Base-by-base conservation (phyloP, 2,888 invertebrate genomes). In the Trachelus tabidus region DNA sequence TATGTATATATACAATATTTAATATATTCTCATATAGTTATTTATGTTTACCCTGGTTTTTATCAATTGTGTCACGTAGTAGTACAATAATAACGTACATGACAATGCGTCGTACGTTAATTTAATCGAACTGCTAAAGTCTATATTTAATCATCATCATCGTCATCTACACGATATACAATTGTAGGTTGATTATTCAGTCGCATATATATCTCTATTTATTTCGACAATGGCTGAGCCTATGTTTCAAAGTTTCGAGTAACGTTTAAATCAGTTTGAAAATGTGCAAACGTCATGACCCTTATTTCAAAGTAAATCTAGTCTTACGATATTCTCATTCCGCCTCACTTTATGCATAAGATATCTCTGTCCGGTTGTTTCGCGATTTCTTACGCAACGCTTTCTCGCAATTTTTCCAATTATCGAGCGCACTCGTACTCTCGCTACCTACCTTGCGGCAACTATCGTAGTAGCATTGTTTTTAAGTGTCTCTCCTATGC, bases 181-280 rank as follows among this genome's bases (percentile, higher is more conserved):
- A 85, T 81, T 82, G 73, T 83, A 84, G 80, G 80, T 86, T 85
- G 85, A 84, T 87, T 86, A 88, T 87, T 88, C 88, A 87, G 88
- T 88, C 88, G 85, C 85, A 76, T 73, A 75, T 33, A 30, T 75
- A 33, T 71, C 34, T 71, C 23, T 3, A 68, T n/a, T 33, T 34
- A 37, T 69, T 77, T 34, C 40, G 74, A 77, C 69, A 69, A 73
- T 75, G 71, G 74, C 68, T 68, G 74, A 77, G 68, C 56, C 75
- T 77, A 77, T 77, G 75, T 75, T 77, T 77, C 75, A 77, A 75
- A 31, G 74, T 75, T 77, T 77, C 75, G 69, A 75, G 69, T 56
- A 33, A 71, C 6, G 71, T 9, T 56, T 15, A 56, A 23, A 56
- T 56, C 23, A 56, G 15, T 56, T 23, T 56, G 9, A 56, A 23